Conservation (phyloP, 1,140 invertebrate species). For the Hycleus phaleratus region DNA sequence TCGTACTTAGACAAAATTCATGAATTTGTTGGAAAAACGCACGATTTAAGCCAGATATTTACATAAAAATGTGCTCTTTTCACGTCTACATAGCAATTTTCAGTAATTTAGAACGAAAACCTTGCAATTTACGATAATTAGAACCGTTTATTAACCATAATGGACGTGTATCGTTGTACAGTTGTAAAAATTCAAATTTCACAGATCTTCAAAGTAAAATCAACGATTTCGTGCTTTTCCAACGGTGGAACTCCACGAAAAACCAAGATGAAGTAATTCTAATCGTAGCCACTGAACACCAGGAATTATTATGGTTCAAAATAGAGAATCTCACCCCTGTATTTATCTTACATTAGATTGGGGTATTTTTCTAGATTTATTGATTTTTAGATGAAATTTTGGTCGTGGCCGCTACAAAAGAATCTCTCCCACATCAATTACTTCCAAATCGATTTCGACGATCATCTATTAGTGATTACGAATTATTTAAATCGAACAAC, state of each 20-base stretch:
- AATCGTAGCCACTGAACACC: not conserved
- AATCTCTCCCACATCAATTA: conserved; percentile 17
- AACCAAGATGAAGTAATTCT: conserved; percentile 1
- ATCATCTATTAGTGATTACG: conserved; percentile 15
- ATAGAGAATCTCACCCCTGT: not conserved
- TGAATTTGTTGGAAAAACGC: no score
- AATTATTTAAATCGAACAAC: conserved; percentile 1
- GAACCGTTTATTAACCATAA: no score
- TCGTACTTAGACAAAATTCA: no score
- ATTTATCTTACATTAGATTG: no score
- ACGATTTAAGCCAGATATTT: no score
- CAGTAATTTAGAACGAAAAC: no score
- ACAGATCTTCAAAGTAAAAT: not conserved
- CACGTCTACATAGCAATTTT: no score
- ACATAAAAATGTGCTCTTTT: no score
- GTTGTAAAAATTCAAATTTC: not conserved
- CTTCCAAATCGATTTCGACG: conserved; percentile 12
- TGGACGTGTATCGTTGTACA: not conserved
- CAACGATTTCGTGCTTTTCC: conserved; percentile 1
- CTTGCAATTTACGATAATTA: no score
- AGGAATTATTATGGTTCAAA: conserved; percentile 3
- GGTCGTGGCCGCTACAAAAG: conserved; percentile 17
- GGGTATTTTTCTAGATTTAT: no score
- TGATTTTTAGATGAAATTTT: conserved; percentile 17
- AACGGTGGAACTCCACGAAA: conserved; percentile 4